These are phyloP conservation scores for Mionectes olivaceus DNA, from an alignment of 2,797 vertebrate genomes.

Conservation along the genomic window DNA sequence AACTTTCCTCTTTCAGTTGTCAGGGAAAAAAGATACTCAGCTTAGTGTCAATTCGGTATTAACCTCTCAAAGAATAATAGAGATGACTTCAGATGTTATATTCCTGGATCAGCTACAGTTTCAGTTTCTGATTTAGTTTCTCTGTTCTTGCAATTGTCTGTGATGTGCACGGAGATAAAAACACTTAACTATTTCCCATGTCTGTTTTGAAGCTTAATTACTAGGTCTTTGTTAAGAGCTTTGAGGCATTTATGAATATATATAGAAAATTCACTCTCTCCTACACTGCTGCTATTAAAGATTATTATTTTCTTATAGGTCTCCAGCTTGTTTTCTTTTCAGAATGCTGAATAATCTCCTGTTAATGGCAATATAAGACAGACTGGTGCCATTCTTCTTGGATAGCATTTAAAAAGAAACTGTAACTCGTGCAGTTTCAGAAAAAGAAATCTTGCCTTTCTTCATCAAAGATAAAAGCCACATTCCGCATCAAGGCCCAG, in stretches of 20 bases:
- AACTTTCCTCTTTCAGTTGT: neutral
- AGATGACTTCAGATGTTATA: conserved; percentile 39
- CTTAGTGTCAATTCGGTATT: neutral
- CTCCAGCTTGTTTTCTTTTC: neutral
- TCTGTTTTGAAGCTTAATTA: neutral
- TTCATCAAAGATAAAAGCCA: neutral
- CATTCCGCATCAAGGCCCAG: neutral
- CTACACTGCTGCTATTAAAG: neutral
- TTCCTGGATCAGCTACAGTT: neutral
- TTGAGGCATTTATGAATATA: neutral
- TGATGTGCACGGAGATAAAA: neutral
- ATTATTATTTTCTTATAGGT: conserved; percentile 9
- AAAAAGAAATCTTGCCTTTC: neutral
- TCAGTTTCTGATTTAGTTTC: conserved; percentile 12
- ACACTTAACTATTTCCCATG: neutral
- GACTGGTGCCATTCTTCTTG: neutral
- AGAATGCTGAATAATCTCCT: neutral
- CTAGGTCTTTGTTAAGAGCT: conserved; percentile 8
- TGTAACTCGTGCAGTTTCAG: neutral
- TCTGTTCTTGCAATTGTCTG: neutral
- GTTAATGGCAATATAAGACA: neutral
- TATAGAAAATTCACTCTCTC: neutral
- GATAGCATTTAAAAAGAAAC: neutral
- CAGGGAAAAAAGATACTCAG: neutral
- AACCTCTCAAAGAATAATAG: conserved; percentile 3